These are phyloP conservation scores for Brachionichthys hirsutus DNA, from an alignment of 2,113 vertebrate species.

Conservation along the genomic window DNA sequence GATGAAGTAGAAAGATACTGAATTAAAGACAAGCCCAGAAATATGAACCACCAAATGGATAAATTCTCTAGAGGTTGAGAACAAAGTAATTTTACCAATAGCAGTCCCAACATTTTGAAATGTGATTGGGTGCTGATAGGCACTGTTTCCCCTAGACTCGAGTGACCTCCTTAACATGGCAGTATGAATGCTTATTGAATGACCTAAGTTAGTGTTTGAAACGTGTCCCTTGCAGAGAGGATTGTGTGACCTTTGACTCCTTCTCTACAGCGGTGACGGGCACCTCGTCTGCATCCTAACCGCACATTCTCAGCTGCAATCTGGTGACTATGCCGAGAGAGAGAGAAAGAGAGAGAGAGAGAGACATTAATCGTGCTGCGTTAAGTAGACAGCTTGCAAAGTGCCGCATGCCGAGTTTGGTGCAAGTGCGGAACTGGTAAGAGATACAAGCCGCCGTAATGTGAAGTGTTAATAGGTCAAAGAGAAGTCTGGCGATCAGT, in stretches of 20 bases:
- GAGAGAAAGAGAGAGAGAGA: too few species aligned
- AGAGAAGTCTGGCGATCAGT: constrained; percentile 47
- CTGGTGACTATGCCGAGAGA: constrained; percentile 10
- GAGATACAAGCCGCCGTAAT: constrained; percentile 18
- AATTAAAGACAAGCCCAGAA: constrained; percentile 52
- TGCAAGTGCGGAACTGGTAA: constrained; percentile 3
- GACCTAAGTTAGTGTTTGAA: constrained; percentile 51
- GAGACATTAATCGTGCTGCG: neutral
- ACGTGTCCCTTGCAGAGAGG: constrained; percentile 40
- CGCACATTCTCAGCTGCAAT: constrained; percentile 31
- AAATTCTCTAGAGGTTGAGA: too few species aligned
- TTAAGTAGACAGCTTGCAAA: neutral
- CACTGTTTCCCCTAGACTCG: constrained; percentile 60
- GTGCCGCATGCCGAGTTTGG: constrained; percentile 2
- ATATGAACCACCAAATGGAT: constrained; percentile 56
- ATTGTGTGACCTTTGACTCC: constrained; percentile 24
- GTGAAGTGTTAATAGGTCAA: constrained; percentile 44
- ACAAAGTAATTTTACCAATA: constrained; percentile 43
- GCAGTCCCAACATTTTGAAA: constrained; percentile 55
- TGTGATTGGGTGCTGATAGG: constrained; percentile 63
- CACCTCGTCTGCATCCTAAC: constrained; percentile 41
- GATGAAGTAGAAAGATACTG: constrained; percentile 47
- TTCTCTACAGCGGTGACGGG: constrained; percentile 28
- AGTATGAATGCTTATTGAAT: constrained; percentile 58
- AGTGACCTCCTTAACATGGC: constrained; percentile 48